Conservation (phyloP, 1,140 invertebrate species). For the Eueides isabella region DNA sequence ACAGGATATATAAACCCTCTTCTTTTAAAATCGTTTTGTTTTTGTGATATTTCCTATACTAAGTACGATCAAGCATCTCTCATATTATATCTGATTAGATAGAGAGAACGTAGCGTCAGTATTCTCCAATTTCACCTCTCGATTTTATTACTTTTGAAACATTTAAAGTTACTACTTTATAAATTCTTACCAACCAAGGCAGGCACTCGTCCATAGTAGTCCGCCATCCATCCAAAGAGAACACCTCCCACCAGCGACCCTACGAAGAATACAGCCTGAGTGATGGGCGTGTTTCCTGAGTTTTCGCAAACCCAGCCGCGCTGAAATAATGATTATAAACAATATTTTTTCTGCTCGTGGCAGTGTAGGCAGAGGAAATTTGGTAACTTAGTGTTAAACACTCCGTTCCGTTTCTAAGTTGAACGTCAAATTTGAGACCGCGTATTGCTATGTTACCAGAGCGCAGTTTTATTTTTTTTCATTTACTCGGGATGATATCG, state of each 20-base stretch:
- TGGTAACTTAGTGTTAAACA: too few relatives aligned
- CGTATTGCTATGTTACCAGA: too few relatives aligned
- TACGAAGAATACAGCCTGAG: slow-evolving; percentile 85
- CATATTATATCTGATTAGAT: too few relatives aligned
- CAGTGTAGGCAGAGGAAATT: not conserved
- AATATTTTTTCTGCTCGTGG: not conserved
- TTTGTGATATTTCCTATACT: too few relatives aligned
- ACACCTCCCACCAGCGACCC: slow-evolving; percentile 88
- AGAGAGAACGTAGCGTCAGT: not conserved
- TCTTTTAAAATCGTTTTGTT: too few relatives aligned
- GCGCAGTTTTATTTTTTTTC: too few relatives aligned
- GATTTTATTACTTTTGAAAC: too few relatives aligned
- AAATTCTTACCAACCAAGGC: slow-evolving; percentile 80
- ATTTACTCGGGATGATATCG: too few relatives aligned
- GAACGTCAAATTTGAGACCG: too few relatives aligned
- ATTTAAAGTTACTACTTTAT: not conserved
- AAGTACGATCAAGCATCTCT: too few relatives aligned
- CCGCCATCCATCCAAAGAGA: slow-evolving; percentile 87
- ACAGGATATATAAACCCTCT: too few relatives aligned
- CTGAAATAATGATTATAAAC: slow-evolving; percentile 38
- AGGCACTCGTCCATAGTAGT: slow-evolving; percentile 85
- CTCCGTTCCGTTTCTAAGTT: too few relatives aligned
- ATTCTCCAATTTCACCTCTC: not conserved
- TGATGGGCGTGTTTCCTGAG: slow-evolving; percentile 84
- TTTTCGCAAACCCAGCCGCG: slow-evolving; percentile 86